Conservation (phyloP, 1,140 invertebrate genomes). For the Drosophila malerkotliana region DNA sequence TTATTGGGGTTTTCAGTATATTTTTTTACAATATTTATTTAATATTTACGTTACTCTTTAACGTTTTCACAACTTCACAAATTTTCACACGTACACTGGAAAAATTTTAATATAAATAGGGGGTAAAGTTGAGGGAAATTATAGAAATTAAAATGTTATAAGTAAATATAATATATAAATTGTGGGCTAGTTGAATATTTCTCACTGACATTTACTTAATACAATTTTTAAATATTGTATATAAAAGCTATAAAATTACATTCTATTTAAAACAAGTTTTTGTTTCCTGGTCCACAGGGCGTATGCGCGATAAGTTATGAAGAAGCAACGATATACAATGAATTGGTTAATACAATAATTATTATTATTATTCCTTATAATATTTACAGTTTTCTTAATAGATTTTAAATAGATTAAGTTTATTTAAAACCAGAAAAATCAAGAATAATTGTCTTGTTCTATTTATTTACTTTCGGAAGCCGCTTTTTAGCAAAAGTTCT, state of each 20-base stretch:
- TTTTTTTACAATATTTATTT: conserved; percentile 49
- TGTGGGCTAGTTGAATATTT: no score
- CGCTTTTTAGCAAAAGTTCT: not conserved
- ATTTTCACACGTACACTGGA: conserved; percentile 7
- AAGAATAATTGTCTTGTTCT: not conserved
- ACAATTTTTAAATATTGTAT: no score
- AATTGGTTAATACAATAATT: no score
- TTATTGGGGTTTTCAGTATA: conserved; percentile 45
- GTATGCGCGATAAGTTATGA: not conserved
- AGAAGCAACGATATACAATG: no score
- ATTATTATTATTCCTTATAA: no score
- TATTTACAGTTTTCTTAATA: not conserved
- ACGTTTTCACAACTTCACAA: conserved; percentile 62
- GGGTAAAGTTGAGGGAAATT: not conserved
- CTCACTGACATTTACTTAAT: no score
- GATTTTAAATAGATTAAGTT: not conserved
- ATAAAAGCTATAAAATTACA: no score
- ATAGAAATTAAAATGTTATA: no score
- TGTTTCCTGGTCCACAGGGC: no score
- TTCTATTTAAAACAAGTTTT: no score
- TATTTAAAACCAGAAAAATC: not conserved
- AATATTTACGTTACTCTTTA: conserved; percentile 74
- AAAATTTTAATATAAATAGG: not conserved
- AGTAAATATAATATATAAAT: no score
- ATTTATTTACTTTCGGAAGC: not conserved